These are phyloP conservation scores for Drosophila gaucha DNA, from an alignment of 2,888 invertebrate species.

Conservation along the genomic window DNA sequence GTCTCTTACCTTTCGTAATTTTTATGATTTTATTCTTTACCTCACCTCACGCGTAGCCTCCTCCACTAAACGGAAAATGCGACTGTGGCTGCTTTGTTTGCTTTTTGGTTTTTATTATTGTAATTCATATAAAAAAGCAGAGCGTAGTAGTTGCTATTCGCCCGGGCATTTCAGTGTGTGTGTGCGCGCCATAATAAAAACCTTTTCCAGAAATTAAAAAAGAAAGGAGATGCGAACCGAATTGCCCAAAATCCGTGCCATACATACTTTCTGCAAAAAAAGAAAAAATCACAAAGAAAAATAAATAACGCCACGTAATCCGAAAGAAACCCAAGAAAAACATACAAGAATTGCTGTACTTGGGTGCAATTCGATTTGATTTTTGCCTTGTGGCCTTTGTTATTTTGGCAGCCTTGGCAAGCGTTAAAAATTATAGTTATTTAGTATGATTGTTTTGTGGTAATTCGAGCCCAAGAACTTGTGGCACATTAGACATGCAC, in stretches of 20 bases:
- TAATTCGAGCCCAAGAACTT: slow-evolving; percentile 33
- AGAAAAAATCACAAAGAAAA: slow-evolving; percentile 1
- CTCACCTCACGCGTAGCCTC: slow-evolving; percentile 24
- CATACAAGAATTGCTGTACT: slow-evolving; percentile 10
- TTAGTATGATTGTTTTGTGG: slow-evolving; percentile 49
- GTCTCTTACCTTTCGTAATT: slow-evolving; percentile 76
- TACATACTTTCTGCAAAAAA: slow-evolving; percentile 15
- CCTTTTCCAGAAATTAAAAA: slow-evolving; percentile 79
- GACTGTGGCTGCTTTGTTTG: slow-evolving; percentile 52
- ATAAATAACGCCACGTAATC: slow-evolving; percentile 40
- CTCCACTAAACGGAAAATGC: slow-evolving; percentile 22
- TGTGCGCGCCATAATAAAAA: slow-evolving; percentile 64
- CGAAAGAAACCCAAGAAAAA: slow-evolving; percentile 6
- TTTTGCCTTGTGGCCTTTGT: slow-evolving; percentile 57
- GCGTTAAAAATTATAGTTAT: slow-evolving; percentile 79
- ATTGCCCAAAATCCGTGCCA: slow-evolving; percentile 59
- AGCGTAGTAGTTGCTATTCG: slow-evolving; percentile 39
- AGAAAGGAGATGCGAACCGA: slow-evolving; percentile 51
- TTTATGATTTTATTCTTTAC: slow-evolving; percentile 75
- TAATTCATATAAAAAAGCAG: slow-evolving; percentile 66
- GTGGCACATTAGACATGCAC: slow-evolving; percentile 74
- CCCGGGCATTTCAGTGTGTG: slow-evolving; percentile 19
- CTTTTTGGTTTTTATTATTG: slow-evolving; percentile 68
- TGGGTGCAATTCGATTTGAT: slow-evolving; percentile 62
- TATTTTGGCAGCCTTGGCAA: slow-evolving; percentile 31